Conservation (phyloP, 2,797 vertebrate species). For the Sardinella longiceps region DNA sequence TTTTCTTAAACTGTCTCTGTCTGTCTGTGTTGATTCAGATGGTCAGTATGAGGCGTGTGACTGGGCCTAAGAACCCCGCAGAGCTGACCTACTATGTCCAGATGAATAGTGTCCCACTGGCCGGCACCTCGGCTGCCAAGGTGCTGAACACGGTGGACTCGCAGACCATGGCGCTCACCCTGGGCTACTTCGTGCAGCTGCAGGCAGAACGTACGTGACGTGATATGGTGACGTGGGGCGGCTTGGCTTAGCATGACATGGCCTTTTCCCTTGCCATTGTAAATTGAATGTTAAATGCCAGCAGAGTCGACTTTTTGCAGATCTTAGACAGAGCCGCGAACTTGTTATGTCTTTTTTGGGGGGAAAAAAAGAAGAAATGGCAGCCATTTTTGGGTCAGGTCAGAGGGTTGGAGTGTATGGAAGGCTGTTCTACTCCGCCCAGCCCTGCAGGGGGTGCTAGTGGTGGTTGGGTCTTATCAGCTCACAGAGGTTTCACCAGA, state of each 20-base stretch:
- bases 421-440: background rate
- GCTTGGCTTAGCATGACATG: too few relatives aligned
- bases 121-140: constrained; percentile 91
- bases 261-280: background rate
- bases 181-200: constrained; percentile 94
- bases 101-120: constrained; percentile 82
- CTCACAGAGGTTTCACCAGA: background rate
- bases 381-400: background rate
- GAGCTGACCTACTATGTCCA: constrained; percentile 95
- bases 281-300: constrained; percentile 3
- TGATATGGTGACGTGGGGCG: background rate
- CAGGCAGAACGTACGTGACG: constrained; percentile 92
- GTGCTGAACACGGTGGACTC: constrained; percentile 95
- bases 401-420: background rate
- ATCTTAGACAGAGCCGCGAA: background rate
- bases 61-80: constrained; percentile 87
- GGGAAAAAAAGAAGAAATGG: background rate
- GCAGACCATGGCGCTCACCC: constrained; percentile 93
- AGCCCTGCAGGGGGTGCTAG: background rate
- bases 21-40: constrained; percentile 75
- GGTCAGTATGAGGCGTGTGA: constrained; percentile 90
- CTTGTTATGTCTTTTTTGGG: background rate
- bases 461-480: background rate
- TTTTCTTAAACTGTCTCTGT: background rate
- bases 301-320: background rate